These are phyloP conservation scores for Choloepus didactylus DNA, from an alignment of 2,797 vertebrate species.

Conservation along the genomic window DNA sequence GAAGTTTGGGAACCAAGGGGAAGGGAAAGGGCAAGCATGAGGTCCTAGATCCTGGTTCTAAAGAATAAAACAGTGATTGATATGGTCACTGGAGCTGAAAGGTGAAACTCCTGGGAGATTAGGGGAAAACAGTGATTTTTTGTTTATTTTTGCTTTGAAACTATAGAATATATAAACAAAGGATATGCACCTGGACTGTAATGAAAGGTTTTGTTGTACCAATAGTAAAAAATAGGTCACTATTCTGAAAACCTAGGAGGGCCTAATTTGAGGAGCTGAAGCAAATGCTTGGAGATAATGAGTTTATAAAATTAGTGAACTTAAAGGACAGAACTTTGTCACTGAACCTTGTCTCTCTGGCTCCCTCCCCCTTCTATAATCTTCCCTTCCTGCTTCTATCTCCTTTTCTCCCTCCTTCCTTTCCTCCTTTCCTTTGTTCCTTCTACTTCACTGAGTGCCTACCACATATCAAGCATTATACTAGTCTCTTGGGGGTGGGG, in stretches of 20 bases:
- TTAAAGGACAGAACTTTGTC: not conserved
- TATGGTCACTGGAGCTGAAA: not conserved
- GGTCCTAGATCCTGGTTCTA: not conserved
- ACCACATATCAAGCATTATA: too few relatives aligned
- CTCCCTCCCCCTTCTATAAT: not conserved
- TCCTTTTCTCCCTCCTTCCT: not conserved
- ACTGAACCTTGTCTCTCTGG: not conserved
- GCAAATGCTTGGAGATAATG: not conserved
- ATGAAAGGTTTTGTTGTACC: slow-evolving; percentile 54
- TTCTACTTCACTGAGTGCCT: not conserved
- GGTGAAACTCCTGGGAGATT: slow-evolving; percentile 57
- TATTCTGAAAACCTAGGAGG: slow-evolving; percentile 50
- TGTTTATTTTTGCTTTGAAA: slow-evolving; percentile 56
- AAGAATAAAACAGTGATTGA: not conserved
- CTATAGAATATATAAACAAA: slow-evolving; percentile 60
- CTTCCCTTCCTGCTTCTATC: not conserved
- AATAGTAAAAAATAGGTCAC: not conserved
- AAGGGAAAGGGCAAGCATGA: not conserved
- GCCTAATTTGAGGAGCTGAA: not conserved
- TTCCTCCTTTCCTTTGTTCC: not conserved
- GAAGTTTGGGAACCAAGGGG: not conserved
- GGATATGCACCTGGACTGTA: slow-evolving; percentile 63
- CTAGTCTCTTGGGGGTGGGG: not conserved
- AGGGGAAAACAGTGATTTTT: slow-evolving; percentile 37
- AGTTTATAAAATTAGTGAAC: not conserved